Evolutionary conservation across 2,113 vertebrate species (phyloP), one percentile per base, ranked within the genome.

Genomic region (Abramis brama): DNA sequence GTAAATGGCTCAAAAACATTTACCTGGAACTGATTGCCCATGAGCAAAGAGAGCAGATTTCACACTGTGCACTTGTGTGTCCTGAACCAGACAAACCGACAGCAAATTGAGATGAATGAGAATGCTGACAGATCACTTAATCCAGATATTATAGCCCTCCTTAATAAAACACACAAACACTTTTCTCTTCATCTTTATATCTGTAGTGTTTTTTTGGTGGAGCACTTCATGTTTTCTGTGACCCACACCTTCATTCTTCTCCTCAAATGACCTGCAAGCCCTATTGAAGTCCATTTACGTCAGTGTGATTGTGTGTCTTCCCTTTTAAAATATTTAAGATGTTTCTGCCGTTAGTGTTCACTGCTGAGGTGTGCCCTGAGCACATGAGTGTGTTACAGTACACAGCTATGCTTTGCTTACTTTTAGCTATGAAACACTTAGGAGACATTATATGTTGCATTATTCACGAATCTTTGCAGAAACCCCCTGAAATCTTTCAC

Each of bases 291-390:
- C 60, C 39, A 64, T 45, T 47, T 66, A 60, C 62, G 11, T 68
- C 62, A 50, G 19, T 23, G 25, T 52, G 62, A 70, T 82, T 15
- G 17, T 25, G 55, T 33, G 25, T 50, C 19, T 68, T 82, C 62
- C 25, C 79, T 68, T 27, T 82, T 82, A 52, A 82, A 82, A 30
- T 70, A 82, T 82, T 82, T n/a, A 82, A 21, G 43, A 82, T 82
- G 79, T 82, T 82, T 82, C 30, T 70, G 79, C 79, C 33, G 62
- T 82, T n/a, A 30, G n/a, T 70, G 62, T 82, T 66, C 74, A 30
- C 25, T 21, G 73, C 73, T 27, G n/a, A 50, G 73, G 43, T 75
- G 43, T 50, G n/a, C 73, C 27, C 73, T 50, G 73, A 75, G 39
- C 15, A 75, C 73, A 75, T 64, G 23, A 43, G 78, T 47, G 25